phyloP scores from a whole-genome alignment of 2,113 vertebrate genomes.

The Coreoperca whiteheadi region DNA sequence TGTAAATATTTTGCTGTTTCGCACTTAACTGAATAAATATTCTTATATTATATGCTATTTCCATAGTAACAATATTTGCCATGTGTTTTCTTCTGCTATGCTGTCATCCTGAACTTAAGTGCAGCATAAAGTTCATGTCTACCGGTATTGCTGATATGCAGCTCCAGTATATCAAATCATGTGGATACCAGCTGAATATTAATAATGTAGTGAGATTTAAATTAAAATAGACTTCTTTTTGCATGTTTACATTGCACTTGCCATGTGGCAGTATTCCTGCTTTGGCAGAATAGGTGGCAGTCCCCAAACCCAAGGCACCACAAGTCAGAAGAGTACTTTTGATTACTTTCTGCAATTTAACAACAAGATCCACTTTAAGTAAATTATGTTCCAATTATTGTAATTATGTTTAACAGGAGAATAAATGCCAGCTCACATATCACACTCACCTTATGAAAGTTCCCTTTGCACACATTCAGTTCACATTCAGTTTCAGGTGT shows the following conservation, averaged over 20 bases:
- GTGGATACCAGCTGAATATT: not conserved
- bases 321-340: not conserved
- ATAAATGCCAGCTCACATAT: not conserved
- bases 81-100: slow-evolving; percentile 36
- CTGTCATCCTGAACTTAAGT: not conserved
- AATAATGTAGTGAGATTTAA: not conserved
- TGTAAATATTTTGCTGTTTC: slow-evolving; percentile 86
- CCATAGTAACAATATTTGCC: slow-evolving; percentile 59
- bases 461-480: not conserved
- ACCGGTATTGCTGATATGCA: not conserved
- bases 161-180: not conserved
- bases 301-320: not conserved
- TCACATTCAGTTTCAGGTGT: not conserved
- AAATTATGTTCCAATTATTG: not conserved
- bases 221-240: not conserved
- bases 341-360: not conserved
- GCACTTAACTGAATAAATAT: slow-evolving; percentile 89
- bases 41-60: slow-evolving; percentile 86
- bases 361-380: not conserved
- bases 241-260: not conserved
- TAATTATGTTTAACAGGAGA: not conserved
- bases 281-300: not conserved
- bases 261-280: too few species aligned
- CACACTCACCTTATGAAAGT: not conserved
- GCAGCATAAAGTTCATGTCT: not conserved